A percentile compares a stretch with the other conserved stretches of the same genome.
These are phyloP conservation scores for Platichthys flesus DNA, from an alignment of 2,113 vertebrate species.

Conservation along the genomic window DNA sequence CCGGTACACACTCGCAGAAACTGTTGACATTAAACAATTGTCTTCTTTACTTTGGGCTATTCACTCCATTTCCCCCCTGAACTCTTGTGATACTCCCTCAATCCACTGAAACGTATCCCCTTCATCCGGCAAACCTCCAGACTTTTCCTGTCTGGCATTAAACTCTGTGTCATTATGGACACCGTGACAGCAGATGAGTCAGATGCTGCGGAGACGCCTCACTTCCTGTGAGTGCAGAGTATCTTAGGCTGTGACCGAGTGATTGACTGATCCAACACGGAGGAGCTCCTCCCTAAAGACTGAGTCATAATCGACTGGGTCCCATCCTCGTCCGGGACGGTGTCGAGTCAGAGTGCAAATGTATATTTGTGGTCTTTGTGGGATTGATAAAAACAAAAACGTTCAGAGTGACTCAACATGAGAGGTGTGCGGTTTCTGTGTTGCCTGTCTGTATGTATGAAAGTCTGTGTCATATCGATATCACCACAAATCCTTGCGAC, in stretches of 20 bases:
- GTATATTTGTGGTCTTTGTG: slow-evolving; percentile 26
- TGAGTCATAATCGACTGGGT: slow-evolving; percentile 59
- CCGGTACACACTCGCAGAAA: slow-evolving; percentile 48
- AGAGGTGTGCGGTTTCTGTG: slow-evolving; percentile 4
- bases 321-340: slow-evolving; percentile 7
- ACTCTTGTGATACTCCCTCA: slow-evolving; percentile 54
- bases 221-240: slow-evolving; percentile 74
- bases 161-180: slow-evolving; percentile 60
- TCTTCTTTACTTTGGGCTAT: slow-evolving; percentile 39
- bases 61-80: slow-evolving; percentile 4
- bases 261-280: slow-evolving; percentile 46
- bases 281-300: slow-evolving; percentile 54
- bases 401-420: slow-evolving; percentile 27
- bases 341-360: slow-evolving; percentile 1
- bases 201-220: slow-evolving; percentile 71
- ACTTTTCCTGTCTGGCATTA: slow-evolving; percentile 69
- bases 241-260: slow-evolving; percentile 36
- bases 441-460: neutral
- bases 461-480: neutral
- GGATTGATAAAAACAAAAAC: slow-evolving; percentile 1
- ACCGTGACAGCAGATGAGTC: slow-evolving; percentile 78
- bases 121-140: slow-evolving; percentile 48
- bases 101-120: slow-evolving; percentile 22
- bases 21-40: slow-evolving; percentile 42
- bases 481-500: slow-evolving; percentile 16